Conservation (phyloP, 2,797 vertebrate genomes). For the Peromyscus attwateri region DNA sequence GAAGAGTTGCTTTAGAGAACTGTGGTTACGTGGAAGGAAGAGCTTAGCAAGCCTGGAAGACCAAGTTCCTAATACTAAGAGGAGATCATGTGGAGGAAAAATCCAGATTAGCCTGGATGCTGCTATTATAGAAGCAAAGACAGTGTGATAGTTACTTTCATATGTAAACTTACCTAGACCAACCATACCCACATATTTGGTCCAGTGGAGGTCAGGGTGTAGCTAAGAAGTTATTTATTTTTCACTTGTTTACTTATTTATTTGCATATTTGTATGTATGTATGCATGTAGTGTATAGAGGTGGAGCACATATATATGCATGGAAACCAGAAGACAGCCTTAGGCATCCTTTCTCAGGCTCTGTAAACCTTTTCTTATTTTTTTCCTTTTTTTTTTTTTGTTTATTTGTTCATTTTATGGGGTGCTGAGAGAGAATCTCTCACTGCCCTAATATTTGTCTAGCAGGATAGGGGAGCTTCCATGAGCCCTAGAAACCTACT, state of each 20-base stretch:
- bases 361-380: background rate
- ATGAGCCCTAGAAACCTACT: background rate
- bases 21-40: background rate
- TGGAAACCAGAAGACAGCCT: background rate
- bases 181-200: background rate
- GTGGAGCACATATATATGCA: no score
- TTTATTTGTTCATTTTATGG: background rate
- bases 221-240: background rate
- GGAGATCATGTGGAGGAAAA: background rate
- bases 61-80: background rate
- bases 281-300: background rate
- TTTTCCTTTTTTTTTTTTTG: background rate
- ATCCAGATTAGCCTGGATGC: background rate
- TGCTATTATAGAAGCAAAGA: background rate
- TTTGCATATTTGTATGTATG: background rate
- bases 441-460: background rate
- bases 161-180: background rate
- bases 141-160: slow-evolving; percentile 37
- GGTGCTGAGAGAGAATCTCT: background rate
- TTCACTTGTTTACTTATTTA: background rate
- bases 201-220: background rate
- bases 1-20: background rate
- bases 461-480: background rate
- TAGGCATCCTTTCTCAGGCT: background rate
- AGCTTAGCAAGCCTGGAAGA: background rate